phyloP scores from a whole-genome alignment of 1,140 invertebrate genomes.

The Sogatella furcifera region DNA sequence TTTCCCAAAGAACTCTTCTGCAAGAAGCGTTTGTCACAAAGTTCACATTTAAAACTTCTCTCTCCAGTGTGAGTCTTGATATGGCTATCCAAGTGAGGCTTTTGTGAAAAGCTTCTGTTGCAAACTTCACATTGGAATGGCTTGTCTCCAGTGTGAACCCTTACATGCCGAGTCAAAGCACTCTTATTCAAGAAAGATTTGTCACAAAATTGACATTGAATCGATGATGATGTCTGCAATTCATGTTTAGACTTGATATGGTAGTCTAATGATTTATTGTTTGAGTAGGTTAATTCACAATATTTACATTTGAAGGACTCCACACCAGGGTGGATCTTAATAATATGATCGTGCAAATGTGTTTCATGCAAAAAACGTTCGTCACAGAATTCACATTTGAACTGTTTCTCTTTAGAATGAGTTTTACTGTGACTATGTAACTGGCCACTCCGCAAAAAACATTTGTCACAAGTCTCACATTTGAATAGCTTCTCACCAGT shows the following conservation, averaged over 20 bases:
- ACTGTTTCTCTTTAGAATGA: constrained; percentile 49
- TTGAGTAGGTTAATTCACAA: constrained; percentile 33
- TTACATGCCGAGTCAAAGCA: too few species aligned
- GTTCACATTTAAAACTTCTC: too few species aligned
- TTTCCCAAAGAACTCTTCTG: too few species aligned
- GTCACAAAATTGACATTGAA: too few species aligned
- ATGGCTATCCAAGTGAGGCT: constrained; percentile 4
- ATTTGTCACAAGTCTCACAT: constrained; percentile 50
- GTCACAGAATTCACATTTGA: constrained; percentile 44
- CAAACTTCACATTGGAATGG: too few species aligned
- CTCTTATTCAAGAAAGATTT: too few species aligned
- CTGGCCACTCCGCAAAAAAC: constrained; percentile 34
- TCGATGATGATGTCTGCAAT: constrained; percentile 25
- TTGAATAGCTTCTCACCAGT: constrained; percentile 47
- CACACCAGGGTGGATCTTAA: too few species aligned
- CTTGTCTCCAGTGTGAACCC: too few species aligned
- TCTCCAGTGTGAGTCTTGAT: too few species aligned
- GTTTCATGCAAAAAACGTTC: constrained; percentile 23
- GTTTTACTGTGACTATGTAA: constrained; percentile 30
- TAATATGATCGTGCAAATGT: constrained; percentile 8
- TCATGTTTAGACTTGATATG: too few species aligned
- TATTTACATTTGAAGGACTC: constrained; percentile 37
- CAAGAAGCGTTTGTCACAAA: too few species aligned
- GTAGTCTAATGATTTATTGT: constrained; percentile 21
- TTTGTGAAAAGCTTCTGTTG: too few species aligned